Conservation (phyloP, 2,888 invertebrate species). For the Leptinotarsa tumamoca region DNA sequence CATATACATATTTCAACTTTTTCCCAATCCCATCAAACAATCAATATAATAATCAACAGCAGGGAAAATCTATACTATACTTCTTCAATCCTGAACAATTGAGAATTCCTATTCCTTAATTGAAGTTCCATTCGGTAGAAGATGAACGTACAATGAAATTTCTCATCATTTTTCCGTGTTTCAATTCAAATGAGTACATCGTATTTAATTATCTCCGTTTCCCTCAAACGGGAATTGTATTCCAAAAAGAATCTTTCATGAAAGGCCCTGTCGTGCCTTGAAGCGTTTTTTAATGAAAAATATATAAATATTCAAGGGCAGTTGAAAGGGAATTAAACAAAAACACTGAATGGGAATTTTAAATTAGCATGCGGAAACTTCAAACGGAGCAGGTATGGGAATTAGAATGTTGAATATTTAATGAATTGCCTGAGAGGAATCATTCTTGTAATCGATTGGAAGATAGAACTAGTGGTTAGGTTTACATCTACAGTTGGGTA, state of each 20-base stretch:
- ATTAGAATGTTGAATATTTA: conserved; percentile 6
- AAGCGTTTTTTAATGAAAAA: conserved; percentile 44
- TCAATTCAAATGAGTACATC: conserved; percentile 34
- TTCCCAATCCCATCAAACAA: no score
- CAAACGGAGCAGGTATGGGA: conserved; percentile 17
- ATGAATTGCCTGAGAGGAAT: not conserved
- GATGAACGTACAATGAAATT: not conserved
- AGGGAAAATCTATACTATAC: no score
- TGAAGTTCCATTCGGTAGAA: not conserved
- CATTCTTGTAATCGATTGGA: not conserved
- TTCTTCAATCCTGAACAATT: not conserved
- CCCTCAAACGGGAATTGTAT: conserved; percentile 34
- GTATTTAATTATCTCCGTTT: conserved; percentile 35
- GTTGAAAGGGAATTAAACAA: conserved; percentile 44
- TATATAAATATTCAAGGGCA: conserved; percentile 45
- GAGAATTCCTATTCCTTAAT: not conserved
- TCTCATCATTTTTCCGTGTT: conserved; percentile 23
- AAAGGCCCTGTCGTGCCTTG: conserved; percentile 31
- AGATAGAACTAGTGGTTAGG: not conserved
- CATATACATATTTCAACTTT: no score
- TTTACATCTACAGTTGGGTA: no score
- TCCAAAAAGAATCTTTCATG: conserved; percentile 36
- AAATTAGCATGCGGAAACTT: conserved; percentile 31
- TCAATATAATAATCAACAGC: no score
- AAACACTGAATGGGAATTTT: conserved; percentile 41